These are phyloP conservation scores for Ridgeia piscesae DNA, from an alignment of 1,140 invertebrate species.

Conservation along the genomic window DNA sequence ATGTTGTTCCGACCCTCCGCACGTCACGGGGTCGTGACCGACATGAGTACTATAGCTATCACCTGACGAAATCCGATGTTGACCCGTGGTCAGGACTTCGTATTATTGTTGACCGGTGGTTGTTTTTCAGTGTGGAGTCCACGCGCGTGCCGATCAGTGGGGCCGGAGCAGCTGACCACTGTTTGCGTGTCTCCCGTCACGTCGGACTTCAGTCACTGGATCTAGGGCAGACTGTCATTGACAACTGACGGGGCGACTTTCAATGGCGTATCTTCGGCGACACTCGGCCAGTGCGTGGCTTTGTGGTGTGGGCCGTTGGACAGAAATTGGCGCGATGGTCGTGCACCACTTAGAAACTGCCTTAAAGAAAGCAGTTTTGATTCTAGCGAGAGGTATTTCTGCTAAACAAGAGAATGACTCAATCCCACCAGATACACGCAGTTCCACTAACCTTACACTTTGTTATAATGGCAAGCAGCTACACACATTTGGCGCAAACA, in stretches of 20 bases:
- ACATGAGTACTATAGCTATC: neutral
- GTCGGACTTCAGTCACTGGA: neutral
- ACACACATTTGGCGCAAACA: no score
- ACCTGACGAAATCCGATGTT: neutral
- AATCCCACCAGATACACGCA: no score
- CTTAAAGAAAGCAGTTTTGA: no score
- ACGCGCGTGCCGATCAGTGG: neutral
- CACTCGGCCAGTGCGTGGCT: neutral
- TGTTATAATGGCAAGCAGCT: no score
- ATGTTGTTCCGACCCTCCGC: neutral
- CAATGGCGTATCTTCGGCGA: neutral
- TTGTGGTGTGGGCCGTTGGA: neutral
- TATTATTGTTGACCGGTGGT: neutral
- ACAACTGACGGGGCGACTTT: neutral
- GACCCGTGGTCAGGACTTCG: neutral
- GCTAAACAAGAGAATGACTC: no score
- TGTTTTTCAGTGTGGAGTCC: neutral
- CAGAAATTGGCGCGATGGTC: neutral
- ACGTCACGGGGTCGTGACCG: neutral
- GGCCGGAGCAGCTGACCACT: neutral
- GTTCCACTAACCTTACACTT: no score
- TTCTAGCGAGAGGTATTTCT: no score
- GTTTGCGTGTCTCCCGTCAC: neutral
- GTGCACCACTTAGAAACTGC: neutral
- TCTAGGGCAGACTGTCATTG: neutral